A percentile compares a stretch with the other conserved stretches of the same genome.
These are phyloP conservation scores for Pseudochaenichthys georgianus DNA, from an alignment of 2,797 vertebrate genomes.

Conservation along the genomic window DNA sequence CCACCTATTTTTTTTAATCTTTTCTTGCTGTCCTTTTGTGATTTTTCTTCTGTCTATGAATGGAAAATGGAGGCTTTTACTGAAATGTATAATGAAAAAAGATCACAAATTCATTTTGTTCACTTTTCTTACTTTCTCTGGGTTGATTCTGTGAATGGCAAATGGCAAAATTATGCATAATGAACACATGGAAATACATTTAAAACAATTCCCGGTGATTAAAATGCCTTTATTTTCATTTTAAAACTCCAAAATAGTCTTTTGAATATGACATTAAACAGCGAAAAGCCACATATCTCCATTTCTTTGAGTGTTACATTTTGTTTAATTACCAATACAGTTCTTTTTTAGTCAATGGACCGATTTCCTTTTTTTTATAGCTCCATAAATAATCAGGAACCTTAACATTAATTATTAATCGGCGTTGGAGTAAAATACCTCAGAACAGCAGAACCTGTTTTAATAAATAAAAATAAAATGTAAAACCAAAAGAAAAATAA, in stretches of 20 bases:
- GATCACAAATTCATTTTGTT: background rate
- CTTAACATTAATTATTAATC: background rate
- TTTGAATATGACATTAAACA: too few species aligned
- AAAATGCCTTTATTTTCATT: too few species aligned
- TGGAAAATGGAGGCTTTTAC: background rate
- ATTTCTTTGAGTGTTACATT: too few species aligned
- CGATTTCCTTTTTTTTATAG: too few species aligned
- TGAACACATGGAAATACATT: background rate
- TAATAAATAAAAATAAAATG: constrained; percentile 13
- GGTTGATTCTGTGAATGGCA: background rate
- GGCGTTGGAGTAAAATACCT: background rate
- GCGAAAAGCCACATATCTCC: too few species aligned
- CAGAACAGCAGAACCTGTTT: background rate
- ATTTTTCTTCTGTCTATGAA: background rate
- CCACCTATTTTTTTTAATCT: background rate
- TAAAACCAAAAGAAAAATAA: constrained; percentile 11
- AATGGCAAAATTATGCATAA: background rate
- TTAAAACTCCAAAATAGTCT: too few species aligned
- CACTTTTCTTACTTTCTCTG: background rate
- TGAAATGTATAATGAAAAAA: background rate
- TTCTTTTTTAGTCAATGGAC: too few species aligned
- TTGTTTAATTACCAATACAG: too few species aligned
- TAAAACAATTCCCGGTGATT: too few species aligned
- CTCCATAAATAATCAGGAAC: background rate
- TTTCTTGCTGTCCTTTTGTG: background rate